Base-by-base conservation (phyloP, 2,888 invertebrate genomes). In the Digitonthophagus gazella region DNA sequence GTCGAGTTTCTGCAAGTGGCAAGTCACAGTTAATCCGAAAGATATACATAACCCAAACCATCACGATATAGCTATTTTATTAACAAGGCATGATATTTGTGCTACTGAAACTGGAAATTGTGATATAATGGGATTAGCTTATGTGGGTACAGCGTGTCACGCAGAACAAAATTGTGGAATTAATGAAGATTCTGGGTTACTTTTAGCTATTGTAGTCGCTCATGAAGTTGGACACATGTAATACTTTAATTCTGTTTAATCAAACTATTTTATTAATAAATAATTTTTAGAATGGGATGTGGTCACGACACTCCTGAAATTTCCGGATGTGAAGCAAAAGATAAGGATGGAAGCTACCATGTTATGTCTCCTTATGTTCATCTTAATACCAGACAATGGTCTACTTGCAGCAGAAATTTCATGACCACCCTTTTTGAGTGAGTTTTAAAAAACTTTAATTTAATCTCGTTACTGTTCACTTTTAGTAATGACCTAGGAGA, bases 141-240 rank as follows among this genome's bases (percentile, higher is more conserved):
- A 89, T 79, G 86, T 90, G 61, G 87, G 88, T 2, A 86, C 88
- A 3, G 87, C 89, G 79, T 91, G 90, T 79, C 87, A 87, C 72
- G 84, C 86, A 11, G 80, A 87, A 71, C 83, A 87, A 71, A 86
- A 87, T 68, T 90, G 90, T 80, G 88, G 87, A 73, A 87, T 91
- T 77, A 90, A 89, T 77, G 89, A 90, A 80, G 90, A 91, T 80
- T 86, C 85, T 65, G 91, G 90, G 1, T 83, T 91, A 58, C 84
- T 87, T 11, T 80, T 90, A 65, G 89, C 88, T 28, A 86, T 88
- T 74, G 88, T 89, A 2, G 86, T 90, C 58, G 86, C 90, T 6
- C 91, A 91, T 77, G 90, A 91, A 81, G 81, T 91, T 71, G 90
- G 90, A 58, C 91, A 91, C 80, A 87, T 90, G 89, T 90, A 82